Conservation (phyloP, 2,888 invertebrate genomes). For the Cryptocephalus moraei region DNA sequence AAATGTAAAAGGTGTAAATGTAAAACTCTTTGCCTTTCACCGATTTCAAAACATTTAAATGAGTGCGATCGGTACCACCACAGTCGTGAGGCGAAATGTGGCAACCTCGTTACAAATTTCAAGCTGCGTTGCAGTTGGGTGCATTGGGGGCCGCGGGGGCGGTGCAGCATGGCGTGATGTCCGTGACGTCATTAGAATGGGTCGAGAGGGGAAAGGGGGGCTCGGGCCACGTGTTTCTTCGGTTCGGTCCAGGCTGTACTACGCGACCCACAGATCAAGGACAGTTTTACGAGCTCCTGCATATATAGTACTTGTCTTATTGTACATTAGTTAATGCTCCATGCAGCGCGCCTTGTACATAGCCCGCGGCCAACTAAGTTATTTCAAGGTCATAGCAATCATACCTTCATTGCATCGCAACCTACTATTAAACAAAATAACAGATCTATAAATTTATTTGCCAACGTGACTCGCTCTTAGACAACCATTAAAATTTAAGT, state of each 20-base stretch:
- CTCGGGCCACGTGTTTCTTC: constrained; percentile 35
- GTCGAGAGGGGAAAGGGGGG: constrained; percentile 18
- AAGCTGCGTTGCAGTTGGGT: constrained; percentile 32
- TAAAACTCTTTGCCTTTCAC: too few relatives aligned
- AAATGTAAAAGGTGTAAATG: too few relatives aligned
- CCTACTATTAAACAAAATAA: constrained; percentile 23
- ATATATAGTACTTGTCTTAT: constrained; percentile 36
- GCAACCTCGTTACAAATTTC: constrained; percentile 22
- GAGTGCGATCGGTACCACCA: too few relatives aligned
- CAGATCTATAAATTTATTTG: constrained; percentile 14
- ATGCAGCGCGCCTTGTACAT: constrained; percentile 29
- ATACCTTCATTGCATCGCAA: constrained; percentile 30
- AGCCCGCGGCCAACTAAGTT: constrained; percentile 20
- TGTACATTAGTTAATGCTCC: constrained; percentile 28
- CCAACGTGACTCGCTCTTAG: background rate
- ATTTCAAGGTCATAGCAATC: constrained; percentile 36
- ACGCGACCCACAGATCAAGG: constrained; percentile 42
- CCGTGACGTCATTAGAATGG: constrained; percentile 32
- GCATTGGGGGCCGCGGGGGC: constrained; percentile 30
- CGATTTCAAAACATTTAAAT: too few relatives aligned
- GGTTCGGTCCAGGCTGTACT: constrained; percentile 33
- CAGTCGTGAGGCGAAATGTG: background rate
- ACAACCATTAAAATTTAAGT: too few relatives aligned
- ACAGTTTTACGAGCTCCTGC: constrained; percentile 41
- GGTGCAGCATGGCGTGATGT: constrained; percentile 34